Evolutionary conservation across 2,888 invertebrate species (phyloP).

Genomic region (Acanthosepion esculentum): DNA sequence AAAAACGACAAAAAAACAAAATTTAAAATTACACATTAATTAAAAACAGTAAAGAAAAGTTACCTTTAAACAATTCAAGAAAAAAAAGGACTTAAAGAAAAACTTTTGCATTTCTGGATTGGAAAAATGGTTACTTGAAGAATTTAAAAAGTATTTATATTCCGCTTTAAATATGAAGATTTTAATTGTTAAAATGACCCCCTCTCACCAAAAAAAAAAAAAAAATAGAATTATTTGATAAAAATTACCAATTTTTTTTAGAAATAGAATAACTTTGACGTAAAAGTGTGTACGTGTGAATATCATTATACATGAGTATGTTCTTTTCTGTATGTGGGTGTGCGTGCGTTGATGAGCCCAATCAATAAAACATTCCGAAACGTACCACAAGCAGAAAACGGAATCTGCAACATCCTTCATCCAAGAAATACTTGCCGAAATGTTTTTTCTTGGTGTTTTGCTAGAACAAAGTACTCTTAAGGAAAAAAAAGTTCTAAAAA

Average conservation of each 20-base stretch:
- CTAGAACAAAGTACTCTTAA: neutral
- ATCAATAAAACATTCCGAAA: neutral
- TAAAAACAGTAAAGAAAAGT: too few relatives aligned
- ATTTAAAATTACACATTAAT: too few relatives aligned
- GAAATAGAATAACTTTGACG: neutral
- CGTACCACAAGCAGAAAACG: neutral
- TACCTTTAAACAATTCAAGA: too few relatives aligned
- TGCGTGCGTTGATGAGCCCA: neutral
- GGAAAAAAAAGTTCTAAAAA: neutral
- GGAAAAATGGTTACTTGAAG: too few relatives aligned
- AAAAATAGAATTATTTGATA: neutral
- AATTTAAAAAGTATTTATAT: too few relatives aligned
- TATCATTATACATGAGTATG: neutral
- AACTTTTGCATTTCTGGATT: too few relatives aligned
- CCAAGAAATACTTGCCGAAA: slow-evolving; percentile 17
- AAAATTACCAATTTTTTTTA: too few relatives aligned
- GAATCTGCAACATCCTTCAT: neutral
- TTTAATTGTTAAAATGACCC: too few relatives aligned
- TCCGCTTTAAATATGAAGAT: too few relatives aligned
- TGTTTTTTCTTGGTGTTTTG: neutral
- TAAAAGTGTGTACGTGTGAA: neutral
- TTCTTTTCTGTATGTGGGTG: neutral
- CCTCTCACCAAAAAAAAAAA: too few relatives aligned
- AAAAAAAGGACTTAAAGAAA: too few relatives aligned
- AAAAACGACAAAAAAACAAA: too few relatives aligned